Base-by-base conservation (phyloP, 2,888 invertebrate genomes). In the Loripinus fragilis region DNA sequence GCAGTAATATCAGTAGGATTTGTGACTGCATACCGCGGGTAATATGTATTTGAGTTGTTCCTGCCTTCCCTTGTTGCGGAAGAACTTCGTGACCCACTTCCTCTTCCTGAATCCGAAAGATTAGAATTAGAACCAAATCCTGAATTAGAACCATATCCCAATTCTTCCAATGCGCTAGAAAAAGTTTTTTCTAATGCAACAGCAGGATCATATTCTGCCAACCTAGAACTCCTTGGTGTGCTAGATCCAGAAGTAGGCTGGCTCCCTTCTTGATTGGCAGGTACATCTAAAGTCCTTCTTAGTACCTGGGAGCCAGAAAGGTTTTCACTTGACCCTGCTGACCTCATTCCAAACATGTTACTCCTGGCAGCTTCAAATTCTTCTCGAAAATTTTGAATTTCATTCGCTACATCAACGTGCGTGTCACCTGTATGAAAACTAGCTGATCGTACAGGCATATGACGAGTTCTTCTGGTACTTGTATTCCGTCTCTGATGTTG, bases 251-350 rank as follows among this genome's bases (percentile, higher is more conserved):
- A 80, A 10, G 71, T 72, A 2, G 60, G 60, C 17, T 30, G 33
- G n/a, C 60, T 60, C 8, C 33, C n/a, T n/a, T 60, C 60, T 20
- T 33, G 60, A 60, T 33, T 33, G 20, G 33, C 17, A 8, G 60
- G 10, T 12, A 60, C 3, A 20, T 60, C 60, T 33, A 20, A 12
- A 60, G 17, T 33, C 33, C 33, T 30, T 25, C 52, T 23, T 3
- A 15, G 2, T 33, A 60, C 60, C 33, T 30, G 60, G 3, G 30
- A 60, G 15, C 45, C 45, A 20, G 52, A 8, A 23, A 83, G 33
- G 60, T 70, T 79, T 38, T 83, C 83, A 66, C 38, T 77, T 74
- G 78, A 78, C 3, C 74, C 73, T 28, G 71, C 41, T 7, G 23
- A 38, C 41, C 72, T 20, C 7, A 74, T 3, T 12, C 83, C 74